Evolutionary conservation across 2,888 invertebrate genomes (phyloP), one percentile per base, ranked within the genome.

Genomic region (Magallana nippona): DNA sequence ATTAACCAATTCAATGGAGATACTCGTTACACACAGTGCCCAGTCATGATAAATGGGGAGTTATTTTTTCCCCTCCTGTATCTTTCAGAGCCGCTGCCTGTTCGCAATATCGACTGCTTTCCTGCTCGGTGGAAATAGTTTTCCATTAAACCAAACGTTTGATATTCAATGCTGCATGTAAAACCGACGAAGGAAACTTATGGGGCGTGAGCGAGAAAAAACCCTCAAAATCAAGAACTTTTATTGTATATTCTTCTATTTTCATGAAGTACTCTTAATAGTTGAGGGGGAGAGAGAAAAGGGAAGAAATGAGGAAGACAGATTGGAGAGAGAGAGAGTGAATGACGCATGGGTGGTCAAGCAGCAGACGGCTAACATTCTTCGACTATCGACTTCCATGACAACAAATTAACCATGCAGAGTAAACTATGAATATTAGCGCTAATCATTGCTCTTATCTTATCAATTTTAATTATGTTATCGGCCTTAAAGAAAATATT

Each of bases 141-240:
- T 71, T 44, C 44, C 71, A 71, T 71, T 71, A 71, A 22, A 32
- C 27, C 22, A 27, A 71, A 27, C 71, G 71, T 71, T 71, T 71
- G 71, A 71, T 71, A 71, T 22, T 22, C 71, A 71, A 71, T 71
- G 71, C 71, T 27, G 71, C 71, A 71, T 71, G 27, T 71, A 19
- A 71, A 71, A 3, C 71, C 32, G 71, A 71, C 71, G 13, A 1
- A 22, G 71, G 71, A 13, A 71, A 17, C 27, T 11, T 71, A 27
- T 71, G 27, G 22, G 27, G 71, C 71, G 71, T 71, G 22, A 71
- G 22, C 32, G 15, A 32, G 19, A 22, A 71, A 27, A 71, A 15
- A 5, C 27, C 22, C 44, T 22, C 22, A 22, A 11, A 27, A 32
- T 19, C 27, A 15, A 71, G 5, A 22, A 27, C 15, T 27, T 32